phyloP scores from a whole-genome alignment of 64 coral and sea anemone genomes.

The Actinia equina region DNA sequence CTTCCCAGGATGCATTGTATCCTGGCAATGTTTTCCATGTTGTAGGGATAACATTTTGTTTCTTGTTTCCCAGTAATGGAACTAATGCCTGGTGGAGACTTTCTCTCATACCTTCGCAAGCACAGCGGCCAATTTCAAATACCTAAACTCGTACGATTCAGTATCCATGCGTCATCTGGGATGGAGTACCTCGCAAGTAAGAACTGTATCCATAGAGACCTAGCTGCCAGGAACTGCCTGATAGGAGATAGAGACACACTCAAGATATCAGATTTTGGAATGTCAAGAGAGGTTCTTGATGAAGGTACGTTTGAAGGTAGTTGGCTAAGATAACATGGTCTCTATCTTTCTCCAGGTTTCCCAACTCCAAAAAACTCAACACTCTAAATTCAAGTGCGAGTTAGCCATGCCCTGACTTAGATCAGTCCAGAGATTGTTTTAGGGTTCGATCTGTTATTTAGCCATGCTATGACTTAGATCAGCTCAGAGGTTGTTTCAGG shows the following conservation, averaged over 20 bases:
- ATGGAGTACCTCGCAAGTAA: constrained; percentile 87
- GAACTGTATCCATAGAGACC: constrained; percentile 82
- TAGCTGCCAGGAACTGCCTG: constrained; percentile 88
- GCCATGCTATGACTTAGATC: too few species aligned
- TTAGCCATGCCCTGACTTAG: too few species aligned
- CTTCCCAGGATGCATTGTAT: too few species aligned
- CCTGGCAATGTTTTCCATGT: too few species aligned
- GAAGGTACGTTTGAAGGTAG: constrained; percentile 47
- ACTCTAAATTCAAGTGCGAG: too few species aligned
- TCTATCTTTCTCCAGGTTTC: too few species aligned
- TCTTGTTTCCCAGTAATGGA: constrained; percentile 75
- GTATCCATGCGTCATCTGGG: constrained; percentile 64
- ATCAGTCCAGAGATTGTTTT: too few species aligned
- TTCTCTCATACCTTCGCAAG: constrained; percentile 72
- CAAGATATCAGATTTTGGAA: constrained; percentile 99
- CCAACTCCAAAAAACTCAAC: too few species aligned
- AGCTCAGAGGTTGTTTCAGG: too few species aligned
- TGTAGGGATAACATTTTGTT: too few species aligned
- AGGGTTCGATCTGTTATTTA: too few species aligned
- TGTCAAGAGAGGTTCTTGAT: constrained; percentile 82
- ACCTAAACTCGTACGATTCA: constrained; percentile 55
- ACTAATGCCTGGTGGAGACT: constrained; percentile 90
- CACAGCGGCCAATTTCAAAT: constrained; percentile 27
- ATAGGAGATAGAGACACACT: constrained; percentile 66
- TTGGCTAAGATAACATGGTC: too few species aligned